phyloP scores from a whole-genome alignment of 2,113 vertebrate genomes.

The Catagonus wagneri region DNA sequence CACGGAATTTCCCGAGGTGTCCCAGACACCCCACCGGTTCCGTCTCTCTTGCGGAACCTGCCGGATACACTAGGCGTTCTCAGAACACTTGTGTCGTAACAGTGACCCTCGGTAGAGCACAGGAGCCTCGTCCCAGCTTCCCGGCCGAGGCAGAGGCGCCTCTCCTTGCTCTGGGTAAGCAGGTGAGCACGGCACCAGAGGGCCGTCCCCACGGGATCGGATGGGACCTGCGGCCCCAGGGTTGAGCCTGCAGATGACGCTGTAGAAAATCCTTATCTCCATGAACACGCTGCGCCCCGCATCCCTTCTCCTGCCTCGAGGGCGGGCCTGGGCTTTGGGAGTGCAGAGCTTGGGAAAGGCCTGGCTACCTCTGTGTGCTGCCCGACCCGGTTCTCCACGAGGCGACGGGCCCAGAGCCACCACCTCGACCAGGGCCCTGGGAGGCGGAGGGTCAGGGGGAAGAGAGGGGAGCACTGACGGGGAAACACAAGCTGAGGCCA shows the following conservation, averaged over 20 bases:
- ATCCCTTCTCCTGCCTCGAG: background rate
- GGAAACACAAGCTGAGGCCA: background rate
- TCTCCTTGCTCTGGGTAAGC: too few relatives aligned
- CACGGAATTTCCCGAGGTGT: background rate
- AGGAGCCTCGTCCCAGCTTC: background rate
- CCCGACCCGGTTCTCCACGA: accelerated
- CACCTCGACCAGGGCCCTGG: background rate
- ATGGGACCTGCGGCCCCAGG: background rate
- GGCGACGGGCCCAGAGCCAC: background rate
- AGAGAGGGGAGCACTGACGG: background rate
- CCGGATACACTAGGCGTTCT: background rate
- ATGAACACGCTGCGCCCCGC: background rate
- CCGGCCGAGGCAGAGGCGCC: background rate
- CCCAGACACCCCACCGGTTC: too few relatives aligned
- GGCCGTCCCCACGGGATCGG: background rate
- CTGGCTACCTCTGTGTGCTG: accelerated
- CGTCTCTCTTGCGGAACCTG: background rate
- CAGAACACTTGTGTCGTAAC: background rate
- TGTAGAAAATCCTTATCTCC: background rate
- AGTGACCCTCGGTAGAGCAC: too few relatives aligned
- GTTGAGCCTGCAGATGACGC: accelerated
- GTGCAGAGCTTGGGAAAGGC: background rate
- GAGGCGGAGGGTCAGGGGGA: background rate
- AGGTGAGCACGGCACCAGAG: background rate
- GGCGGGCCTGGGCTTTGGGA: background rate